Evolutionary conservation across 2,797 vertebrate species (phyloP).

Genomic region (Phalloptychus januarius): DNA sequence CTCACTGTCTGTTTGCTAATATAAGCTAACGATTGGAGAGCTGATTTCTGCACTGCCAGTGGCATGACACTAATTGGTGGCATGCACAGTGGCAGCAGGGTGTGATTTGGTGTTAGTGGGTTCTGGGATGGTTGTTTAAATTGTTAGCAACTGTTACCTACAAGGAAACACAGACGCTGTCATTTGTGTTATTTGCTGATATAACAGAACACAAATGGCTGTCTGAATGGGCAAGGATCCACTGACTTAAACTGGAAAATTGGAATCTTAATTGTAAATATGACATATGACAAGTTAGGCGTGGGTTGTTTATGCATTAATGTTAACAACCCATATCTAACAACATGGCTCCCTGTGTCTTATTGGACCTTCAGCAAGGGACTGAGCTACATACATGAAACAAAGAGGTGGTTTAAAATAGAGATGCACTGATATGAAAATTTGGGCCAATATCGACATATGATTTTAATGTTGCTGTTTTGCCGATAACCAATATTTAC

Average conservation of each 20-base stretch:
- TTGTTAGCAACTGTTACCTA: constrained; percentile 40
- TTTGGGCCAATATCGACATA: too few relatives aligned
- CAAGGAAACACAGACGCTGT: constrained; percentile 1
- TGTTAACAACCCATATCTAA: too few relatives aligned
- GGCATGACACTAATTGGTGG: constrained; percentile 57
- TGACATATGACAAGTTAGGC: constrained; percentile 1
- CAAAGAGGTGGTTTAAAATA: background rate
- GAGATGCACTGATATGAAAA: too few relatives aligned
- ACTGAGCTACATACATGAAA: background rate
- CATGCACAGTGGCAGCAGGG: constrained; percentile 22
- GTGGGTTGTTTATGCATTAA: constrained; percentile 14
- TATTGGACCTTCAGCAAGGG: background rate
- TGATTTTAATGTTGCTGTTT: too few relatives aligned
- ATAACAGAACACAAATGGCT: constrained; percentile 16
- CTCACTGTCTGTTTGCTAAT: constrained; percentile 64
- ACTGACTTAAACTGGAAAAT: constrained; percentile 34
- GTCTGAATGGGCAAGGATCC: constrained; percentile 31
- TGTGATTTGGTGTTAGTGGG: constrained; percentile 38
- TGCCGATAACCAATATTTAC: too few relatives aligned
- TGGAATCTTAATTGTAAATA: constrained; percentile 25
- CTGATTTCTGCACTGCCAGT: constrained; percentile 48
- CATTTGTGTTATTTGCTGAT: constrained; percentile 29
- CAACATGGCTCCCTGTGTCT: constrained; percentile 30
- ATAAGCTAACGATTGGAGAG: constrained; percentile 50
- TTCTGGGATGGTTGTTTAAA: constrained; percentile 27